A percentile compares a stretch with the other conserved stretches of the same genome.
Evolutionary conservation across 37 sponge, comb jelly and placozoan species (phyloP).

Genomic region (Hexactinellida sp.): DNA sequence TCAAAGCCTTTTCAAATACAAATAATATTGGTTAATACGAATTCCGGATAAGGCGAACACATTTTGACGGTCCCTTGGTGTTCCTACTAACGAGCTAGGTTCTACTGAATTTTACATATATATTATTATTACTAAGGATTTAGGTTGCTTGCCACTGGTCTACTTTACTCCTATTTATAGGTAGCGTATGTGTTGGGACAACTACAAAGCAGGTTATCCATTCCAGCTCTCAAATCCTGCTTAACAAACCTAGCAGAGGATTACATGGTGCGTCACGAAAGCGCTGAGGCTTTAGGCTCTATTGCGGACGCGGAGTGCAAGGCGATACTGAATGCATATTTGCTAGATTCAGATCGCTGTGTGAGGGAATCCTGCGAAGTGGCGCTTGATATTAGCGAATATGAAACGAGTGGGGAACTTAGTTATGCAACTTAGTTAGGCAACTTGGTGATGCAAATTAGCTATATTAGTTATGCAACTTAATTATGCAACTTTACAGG

Average conservation of each 20-base stretch:
- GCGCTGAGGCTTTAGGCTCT: slow-evolving; percentile 96
- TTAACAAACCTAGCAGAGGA: slow-evolving; percentile 55
- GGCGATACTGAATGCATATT: slow-evolving; percentile 37
- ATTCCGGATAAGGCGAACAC: too few relatives aligned
- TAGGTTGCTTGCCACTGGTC: too few relatives aligned
- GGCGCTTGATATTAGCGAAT: slow-evolving; percentile 79
- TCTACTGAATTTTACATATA: too few relatives aligned
- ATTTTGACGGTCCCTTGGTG: too few relatives aligned
- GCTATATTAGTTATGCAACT: background rate
- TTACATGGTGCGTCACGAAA: slow-evolving; percentile 94
- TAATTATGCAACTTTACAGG: background rate
- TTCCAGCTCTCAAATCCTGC: slow-evolving; percentile 37
- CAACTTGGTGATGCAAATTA: background rate
- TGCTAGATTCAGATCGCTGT: slow-evolving; percentile 48
- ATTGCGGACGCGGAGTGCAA: slow-evolving; percentile 66
- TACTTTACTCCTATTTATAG: background rate
- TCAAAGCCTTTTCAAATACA: too few relatives aligned
- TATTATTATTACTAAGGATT: too few relatives aligned
- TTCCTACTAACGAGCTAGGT: too few relatives aligned
- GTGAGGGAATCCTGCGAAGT: slow-evolving; percentile 93
- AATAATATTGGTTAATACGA: too few relatives aligned
- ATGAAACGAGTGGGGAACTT: slow-evolving; percentile 57
- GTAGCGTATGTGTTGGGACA: slow-evolving; percentile 94
- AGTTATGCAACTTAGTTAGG: slow-evolving; percentile 69
- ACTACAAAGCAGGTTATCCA: slow-evolving; percentile 55